Evolutionary conservation across 2,797 vertebrate species (phyloP).

Genomic region (Enteromius viviparus): DNA sequence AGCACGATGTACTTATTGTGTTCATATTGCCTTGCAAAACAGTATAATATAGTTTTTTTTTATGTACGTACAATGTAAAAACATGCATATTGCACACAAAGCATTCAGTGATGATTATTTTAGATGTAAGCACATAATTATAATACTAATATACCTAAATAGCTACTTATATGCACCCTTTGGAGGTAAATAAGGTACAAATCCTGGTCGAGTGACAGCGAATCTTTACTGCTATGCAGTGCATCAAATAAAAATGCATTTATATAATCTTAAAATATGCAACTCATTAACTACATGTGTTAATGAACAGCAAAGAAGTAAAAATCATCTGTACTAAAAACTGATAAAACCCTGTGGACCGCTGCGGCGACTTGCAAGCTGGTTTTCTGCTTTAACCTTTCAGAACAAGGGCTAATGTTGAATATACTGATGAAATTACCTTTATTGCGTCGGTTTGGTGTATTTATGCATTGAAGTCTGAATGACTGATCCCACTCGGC

Average conservation of each 20-base stretch:
- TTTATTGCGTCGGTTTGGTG: slow-evolving; percentile 57
- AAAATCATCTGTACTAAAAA: slow-evolving; percentile 70
- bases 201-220: neutral
- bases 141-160: no score
- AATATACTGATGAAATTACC: slow-evolving; percentile 85
- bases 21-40: no score
- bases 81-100: no score
- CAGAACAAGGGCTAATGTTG: slow-evolving; percentile 65
- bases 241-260: neutral
- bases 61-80: no score
- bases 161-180: neutral
- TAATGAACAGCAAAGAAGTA: slow-evolving; percentile 53
- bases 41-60: no score
- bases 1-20: no score
- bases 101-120: no score
- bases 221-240: neutral
- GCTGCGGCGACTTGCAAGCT: slow-evolving; percentile 44
- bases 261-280: neutral
- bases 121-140: no score
- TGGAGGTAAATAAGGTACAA: neutral
- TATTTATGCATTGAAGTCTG: slow-evolving; percentile 70
- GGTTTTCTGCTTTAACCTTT: slow-evolving; percentile 69
- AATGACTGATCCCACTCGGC: slow-evolving; percentile 69
- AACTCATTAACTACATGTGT: neutral
- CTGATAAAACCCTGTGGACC: slow-evolving; percentile 61